Percentiles rank a stretch among this genome's conserved stretches.
phyloP scores from a whole-genome alignment of 2,797 vertebrate genomes.

The Pangasius mekongensis region DNA sequence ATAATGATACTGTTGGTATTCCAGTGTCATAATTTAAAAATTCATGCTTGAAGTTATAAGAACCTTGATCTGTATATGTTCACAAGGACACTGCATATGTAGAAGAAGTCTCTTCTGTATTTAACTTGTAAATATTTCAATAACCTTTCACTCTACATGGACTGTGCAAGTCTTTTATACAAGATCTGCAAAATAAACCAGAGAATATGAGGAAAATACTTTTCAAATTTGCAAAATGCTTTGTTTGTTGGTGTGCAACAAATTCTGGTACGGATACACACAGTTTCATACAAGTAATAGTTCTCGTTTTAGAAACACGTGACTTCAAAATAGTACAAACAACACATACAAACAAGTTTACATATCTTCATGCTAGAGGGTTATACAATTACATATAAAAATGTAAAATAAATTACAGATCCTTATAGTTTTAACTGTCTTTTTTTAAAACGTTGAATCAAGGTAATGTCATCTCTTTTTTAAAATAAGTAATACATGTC shows the following conservation, averaged over 20 bases:
- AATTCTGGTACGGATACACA: not conserved
- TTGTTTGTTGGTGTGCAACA: not conserved
- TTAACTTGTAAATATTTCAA: constrained; percentile 27
- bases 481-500: not conserved
- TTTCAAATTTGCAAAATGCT: not conserved
- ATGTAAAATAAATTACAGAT: not conserved
- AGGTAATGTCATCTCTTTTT: not conserved
- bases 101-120: not conserved
- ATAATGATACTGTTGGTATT: constrained; percentile 24
- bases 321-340: not conserved
- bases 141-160: not conserved
- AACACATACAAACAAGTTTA: not conserved
- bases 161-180: constrained; percentile 22
- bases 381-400: not conserved
- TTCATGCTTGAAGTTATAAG: not conserved
- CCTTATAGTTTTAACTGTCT: not conserved
- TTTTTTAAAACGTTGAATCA: not conserved
- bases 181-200: constrained; percentile 11
- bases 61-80: constrained; percentile 2
- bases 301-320: not conserved
- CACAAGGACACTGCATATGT: not conserved
- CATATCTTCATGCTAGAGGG: not conserved
- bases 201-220: not conserved
- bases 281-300: not conserved
- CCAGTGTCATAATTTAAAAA: not conserved